Base-by-base conservation (phyloP, 2,113 vertebrate species). In the Murina feae region DNA sequence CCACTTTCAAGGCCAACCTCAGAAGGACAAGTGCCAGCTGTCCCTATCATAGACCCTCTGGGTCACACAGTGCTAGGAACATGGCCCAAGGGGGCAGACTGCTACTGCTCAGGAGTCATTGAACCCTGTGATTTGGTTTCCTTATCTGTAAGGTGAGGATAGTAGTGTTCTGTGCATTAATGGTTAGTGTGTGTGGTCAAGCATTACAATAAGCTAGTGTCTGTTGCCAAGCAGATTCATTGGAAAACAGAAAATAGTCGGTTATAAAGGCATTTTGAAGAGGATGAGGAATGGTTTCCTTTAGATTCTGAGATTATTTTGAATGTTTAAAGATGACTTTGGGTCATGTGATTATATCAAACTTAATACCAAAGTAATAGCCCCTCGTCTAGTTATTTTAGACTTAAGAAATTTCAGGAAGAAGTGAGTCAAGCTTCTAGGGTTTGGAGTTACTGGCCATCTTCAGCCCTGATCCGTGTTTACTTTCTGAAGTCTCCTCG, bases 251-350 rank as follows among this genome's bases (percentile, higher is more conserved):
- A 86, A 49, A 39, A 17, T 9, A 80, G 35, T 79, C 23, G 83
- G 68, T 20, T 42, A 12, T 28, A 35, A 49, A 82, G 32, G 39
- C 47, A 5, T 86, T 86, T 72, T 49, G 79, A 83, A 85, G 28
- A 68, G 66, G 39, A 47, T 55, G 21, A 82, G 60, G 88, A 84
- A 23, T 1, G 0, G 7, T 86, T 93, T 92, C 13, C 35, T 92
- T 78, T 72, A 42, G 71, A 44, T 69, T 63, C 23, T 55, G 66
- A 81, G 42, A 12, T 83, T 89, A 28, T 87, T 68, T 68, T 92
- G 10, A 82, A 39, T 92, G 25, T 89, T 84, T 91, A 80, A 55
- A 60, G 86, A 58, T 96, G 49, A 17, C 39, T 86, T 89, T 72
- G 78, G 23, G 17, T 87, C 66, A n/a, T 51, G 35, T 85, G 90